Conservation (phyloP, 2,888 invertebrate species). For the Drosophila barbarae region DNA sequence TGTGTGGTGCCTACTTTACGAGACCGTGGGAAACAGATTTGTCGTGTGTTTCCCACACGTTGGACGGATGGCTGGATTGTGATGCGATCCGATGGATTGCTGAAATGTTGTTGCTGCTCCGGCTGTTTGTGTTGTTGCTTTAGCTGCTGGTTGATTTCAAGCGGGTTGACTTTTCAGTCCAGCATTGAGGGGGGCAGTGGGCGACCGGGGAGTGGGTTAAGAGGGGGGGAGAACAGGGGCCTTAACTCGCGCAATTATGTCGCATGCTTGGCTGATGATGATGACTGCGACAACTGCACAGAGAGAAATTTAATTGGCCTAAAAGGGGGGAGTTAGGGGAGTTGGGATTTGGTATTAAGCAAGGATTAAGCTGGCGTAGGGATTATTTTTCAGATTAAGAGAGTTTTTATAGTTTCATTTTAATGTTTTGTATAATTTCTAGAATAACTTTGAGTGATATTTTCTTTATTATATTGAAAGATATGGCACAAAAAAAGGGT, state of each 20-base stretch:
- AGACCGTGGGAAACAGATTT: slow-evolving; percentile 80
- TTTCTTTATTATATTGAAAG: no score
- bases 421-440: no score
- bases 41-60: slow-evolving; percentile 81
- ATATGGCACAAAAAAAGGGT: neutral
- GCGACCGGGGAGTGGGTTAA: slow-evolving; percentile 32
- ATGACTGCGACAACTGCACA: slow-evolving; percentile 71
- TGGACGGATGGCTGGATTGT: slow-evolving; percentile 79
- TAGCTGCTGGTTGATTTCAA: slow-evolving; percentile 57
- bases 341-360: neutral
- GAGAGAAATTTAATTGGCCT: slow-evolving; percentile 19
- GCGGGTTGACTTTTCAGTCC: slow-evolving; percentile 39
- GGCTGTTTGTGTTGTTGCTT: slow-evolving; percentile 51
- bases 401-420: neutral
- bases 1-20: slow-evolving; percentile 76
- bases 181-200: slow-evolving; percentile 38
- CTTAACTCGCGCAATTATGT: slow-evolving; percentile 77
- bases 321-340: no score
- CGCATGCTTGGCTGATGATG: slow-evolving; percentile 78
- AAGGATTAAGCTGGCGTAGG: neutral
- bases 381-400: neutral
- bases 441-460: no score
- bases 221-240: slow-evolving; percentile 48
- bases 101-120: slow-evolving; percentile 68
- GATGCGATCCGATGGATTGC: slow-evolving; percentile 77